These are phyloP conservation scores for Dascyllus trimaculatus DNA, from an alignment of 2,113 vertebrate genomes.

Conservation along the genomic window DNA sequence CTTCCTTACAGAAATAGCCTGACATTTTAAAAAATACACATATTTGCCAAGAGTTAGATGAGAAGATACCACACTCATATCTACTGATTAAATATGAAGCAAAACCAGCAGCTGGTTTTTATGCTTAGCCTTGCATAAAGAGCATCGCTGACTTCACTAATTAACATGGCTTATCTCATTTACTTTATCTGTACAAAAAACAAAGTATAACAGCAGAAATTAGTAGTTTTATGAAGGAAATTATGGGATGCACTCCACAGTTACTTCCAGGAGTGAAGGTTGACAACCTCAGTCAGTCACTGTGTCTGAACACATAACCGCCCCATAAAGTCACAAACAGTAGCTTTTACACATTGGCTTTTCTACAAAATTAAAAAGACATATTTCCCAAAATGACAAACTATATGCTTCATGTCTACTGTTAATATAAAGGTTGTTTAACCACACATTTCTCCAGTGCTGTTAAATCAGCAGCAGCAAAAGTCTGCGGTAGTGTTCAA, in stretches of 20 bases:
- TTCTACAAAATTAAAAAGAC: background rate
- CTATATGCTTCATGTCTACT: background rate
- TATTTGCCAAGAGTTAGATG: background rate
- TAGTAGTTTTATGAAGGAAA: background rate
- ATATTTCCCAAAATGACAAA: background rate
- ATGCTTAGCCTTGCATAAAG: background rate
- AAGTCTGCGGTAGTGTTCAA: background rate
- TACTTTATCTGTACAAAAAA: background rate
- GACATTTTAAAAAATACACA: background rate
- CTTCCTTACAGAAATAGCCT: background rate
- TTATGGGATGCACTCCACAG: background rate
- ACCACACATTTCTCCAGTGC: constrained; percentile 2
- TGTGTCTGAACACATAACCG: background rate
- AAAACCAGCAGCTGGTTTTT: background rate
- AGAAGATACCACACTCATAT: background rate
- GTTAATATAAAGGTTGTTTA: background rate
- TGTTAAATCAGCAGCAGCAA: background rate
- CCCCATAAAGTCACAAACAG: background rate
- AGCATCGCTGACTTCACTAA: background rate
- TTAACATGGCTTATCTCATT: background rate
- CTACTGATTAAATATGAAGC: background rate
- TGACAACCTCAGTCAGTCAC: background rate
- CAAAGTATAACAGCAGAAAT: background rate
- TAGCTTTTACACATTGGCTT: background rate
- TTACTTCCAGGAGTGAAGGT: constrained; percentile 8